Evolutionary conservation across 2,113 vertebrate genomes (phyloP), one percentile per base, ranked within the genome.

Genomic region (Hipposideros armiger): DNA sequence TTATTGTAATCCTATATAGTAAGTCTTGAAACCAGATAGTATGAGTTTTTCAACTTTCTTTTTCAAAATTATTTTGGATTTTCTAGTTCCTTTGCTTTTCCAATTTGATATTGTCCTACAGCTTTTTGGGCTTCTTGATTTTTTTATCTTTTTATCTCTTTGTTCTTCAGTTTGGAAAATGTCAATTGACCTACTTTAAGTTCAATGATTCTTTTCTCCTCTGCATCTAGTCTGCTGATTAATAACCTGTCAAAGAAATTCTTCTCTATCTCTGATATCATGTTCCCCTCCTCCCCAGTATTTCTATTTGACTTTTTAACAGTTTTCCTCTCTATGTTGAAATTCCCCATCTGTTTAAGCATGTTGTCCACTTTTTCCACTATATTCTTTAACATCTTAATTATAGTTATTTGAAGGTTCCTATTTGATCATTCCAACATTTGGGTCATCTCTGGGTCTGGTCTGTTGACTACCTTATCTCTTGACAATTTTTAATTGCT

Each of bases 151-250:
- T 47, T 26, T 54, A 81, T 47, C 36, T 81, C 9, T 73, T 72
- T 69, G 16, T 69, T 8, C 20, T 92, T 94, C 52, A 60, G 19
- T 94, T 90, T 87, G 36, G 50, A 91, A 96, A 80, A 93, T 90
- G 19, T 81, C 40, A 89, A 28, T 36, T 62, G n/a, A 92, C 10
- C 22, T 81, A 40, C 1, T 86, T 94, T 72, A 82, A 30, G 58
- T 56, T 82, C 30, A 66, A 30, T 74, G 17, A 30, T 93, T 81
- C 47, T 81, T 92, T 90, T 47, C 26, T 67, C 50, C 70, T 69
- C n/a, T 87, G 24, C 22, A 10, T 94, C 24, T n/a, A 83, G 13
- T 87, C 15, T 64, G 4, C 64, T 74, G 45, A 87, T 83, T 73
- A 92, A 77, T 73, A 92, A 77, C 11, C 28, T 78, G 4, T 62